Percentiles rank a stretch among this genome's conserved stretches.
phyloP scores from a whole-genome alignment of 2,888 invertebrate genomes.

The Morpho helenor region DNA sequence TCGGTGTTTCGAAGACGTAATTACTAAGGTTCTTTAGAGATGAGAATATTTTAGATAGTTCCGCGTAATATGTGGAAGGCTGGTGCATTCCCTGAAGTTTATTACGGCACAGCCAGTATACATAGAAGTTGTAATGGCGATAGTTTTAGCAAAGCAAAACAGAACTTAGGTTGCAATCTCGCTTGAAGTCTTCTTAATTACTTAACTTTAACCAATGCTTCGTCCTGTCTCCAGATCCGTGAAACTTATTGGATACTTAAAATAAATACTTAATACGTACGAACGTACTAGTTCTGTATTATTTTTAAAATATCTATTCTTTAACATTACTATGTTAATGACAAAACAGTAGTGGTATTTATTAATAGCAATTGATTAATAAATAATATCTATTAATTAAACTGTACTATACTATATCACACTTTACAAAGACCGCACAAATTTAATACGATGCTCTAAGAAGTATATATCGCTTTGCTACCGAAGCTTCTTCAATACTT shows the following conservation, averaged over 20 bases:
- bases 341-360: too few species aligned
- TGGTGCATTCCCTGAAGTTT: slow-evolving; percentile 29
- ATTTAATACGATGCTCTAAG: too few species aligned
- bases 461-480: too few species aligned
- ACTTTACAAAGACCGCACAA: too few species aligned
- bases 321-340: too few species aligned
- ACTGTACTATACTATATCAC: too few species aligned
- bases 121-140: slow-evolving; percentile 66
- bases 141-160: slow-evolving; percentile 70
- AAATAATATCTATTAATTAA: too few species aligned
- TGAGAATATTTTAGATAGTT: not conserved
- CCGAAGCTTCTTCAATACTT: too few species aligned
- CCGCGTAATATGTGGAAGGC: not conserved
- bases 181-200: slow-evolving; percentile 72
- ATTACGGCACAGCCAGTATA: slow-evolving; percentile 40
- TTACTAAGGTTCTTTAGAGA: not conserved
- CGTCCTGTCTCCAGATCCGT: slow-evolving; percentile 58
- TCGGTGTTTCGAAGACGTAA: not conserved
- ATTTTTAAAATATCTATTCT: not conserved
- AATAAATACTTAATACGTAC: not conserved
- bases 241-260: slow-evolving; percentile 52
- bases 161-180: slow-evolving; percentile 65
- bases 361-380: too few species aligned
- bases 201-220: slow-evolving; percentile 65
- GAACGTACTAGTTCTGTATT: not conserved